Percentiles rank a stretch among this genome's conserved stretches.
These are phyloP conservation scores for Centropus bengalensis DNA, from an alignment of 2,113 vertebrate species.

Conservation along the genomic window DNA sequence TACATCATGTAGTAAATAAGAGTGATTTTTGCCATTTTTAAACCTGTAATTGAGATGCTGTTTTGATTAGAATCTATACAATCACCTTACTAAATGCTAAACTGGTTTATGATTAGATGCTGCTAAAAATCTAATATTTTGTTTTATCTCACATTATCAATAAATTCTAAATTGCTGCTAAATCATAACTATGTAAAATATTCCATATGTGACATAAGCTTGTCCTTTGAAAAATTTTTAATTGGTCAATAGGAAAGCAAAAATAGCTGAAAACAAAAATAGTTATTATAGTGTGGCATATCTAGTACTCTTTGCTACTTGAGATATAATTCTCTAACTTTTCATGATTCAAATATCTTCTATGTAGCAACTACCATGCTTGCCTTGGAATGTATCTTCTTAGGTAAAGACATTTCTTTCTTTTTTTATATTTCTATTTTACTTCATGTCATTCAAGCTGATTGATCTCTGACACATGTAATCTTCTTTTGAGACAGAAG, in stretches of 20 bases:
- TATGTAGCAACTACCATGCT: not conserved
- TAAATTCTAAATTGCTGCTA: no score
- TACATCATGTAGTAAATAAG: no score
- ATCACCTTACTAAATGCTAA: no score
- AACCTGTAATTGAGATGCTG: no score
- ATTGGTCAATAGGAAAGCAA: not conserved
- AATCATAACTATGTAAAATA: no score
- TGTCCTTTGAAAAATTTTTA: not conserved
- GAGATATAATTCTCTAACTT: not conserved
- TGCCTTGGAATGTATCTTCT: not conserved
- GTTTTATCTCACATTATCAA: no score
- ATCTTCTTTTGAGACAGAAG: not conserved
- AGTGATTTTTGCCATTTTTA: no score
- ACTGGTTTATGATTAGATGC: no score
- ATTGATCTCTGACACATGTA: fast-evolving
- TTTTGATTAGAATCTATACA: no score
- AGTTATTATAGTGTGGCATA: not conserved
- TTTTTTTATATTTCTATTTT: not conserved
- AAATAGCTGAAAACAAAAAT: not conserved
- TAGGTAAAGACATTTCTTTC: not conserved
- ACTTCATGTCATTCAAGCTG: not conserved
- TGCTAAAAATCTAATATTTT: no score
- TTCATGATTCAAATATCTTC: not conserved
- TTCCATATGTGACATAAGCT: not conserved
- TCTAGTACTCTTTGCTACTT: not conserved